Evolutionary conservation across 1,140 invertebrate genomes (phyloP), one percentile per base, ranked within the genome.

Genomic region (Aporrectodea caliginosa): DNA sequence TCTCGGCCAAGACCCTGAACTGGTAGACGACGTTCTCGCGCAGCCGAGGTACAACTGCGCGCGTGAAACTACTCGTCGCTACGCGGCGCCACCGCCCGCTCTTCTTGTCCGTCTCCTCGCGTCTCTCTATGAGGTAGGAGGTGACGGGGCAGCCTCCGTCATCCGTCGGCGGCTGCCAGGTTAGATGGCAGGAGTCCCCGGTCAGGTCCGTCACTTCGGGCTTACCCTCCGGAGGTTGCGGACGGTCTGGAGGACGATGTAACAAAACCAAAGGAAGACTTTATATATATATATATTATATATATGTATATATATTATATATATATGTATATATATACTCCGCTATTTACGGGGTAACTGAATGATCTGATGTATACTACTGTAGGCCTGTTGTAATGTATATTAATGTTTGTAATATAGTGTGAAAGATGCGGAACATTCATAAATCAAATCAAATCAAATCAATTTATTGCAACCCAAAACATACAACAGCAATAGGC

Each of bases 1-100:
- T 99, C 88, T 99, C 97, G 77, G 97, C 96, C 90, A 95, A 93
- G 0, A 99, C 95, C 75, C 97, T 91, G 92, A 99, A 99, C 82
- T 98, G 95, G 87, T 99, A 99, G 35, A 95, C 92, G 82, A 92
- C 92, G 72, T 95, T 95, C 35, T 87, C 86, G 34, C 85, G 83
- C 32, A 88, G 81, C 77, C 83, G 70, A 72, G 6, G 27, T 14
- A 72, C 70, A 2, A 27, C n/a, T 27, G 14, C 27, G 27, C 14
- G 70, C 6, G 70, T 29, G 31, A 29, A 2, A 27, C 70, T 29
- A 27, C 70, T 72, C 27, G 31, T 72, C 27, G 2, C 94, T 81
- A 96, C 96, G 75, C 95, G 91, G 80, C 97, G 95, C 98, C 98
- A 99, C 81, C 93, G 94, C 32, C 92, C 92, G 2, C 30, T 34